phyloP scores from a whole-genome alignment of 2,113 vertebrate genomes.

The Neogobius melanostomus region DNA sequence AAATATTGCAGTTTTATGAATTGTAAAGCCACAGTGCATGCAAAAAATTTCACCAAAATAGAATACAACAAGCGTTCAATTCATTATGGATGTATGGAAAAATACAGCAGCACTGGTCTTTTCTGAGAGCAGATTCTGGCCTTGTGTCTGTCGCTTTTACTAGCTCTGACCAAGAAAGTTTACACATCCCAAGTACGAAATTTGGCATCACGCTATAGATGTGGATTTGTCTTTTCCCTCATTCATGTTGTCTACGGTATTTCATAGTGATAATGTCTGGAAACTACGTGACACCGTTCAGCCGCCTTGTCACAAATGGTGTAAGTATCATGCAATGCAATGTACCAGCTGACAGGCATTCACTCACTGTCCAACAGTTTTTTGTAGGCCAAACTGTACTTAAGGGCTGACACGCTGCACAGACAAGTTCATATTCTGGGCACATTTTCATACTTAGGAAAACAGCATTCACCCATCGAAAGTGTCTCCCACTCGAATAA shows the following conservation, averaged over 20 bases:
- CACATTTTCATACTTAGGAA: slow-evolving; percentile 3
- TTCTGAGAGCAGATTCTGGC: no score
- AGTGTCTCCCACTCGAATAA: neutral
- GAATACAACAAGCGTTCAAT: no score
- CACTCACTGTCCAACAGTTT: slow-evolving; percentile 31
- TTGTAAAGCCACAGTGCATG: neutral
- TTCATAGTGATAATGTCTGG: slow-evolving; percentile 35
- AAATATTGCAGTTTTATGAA: neutral
- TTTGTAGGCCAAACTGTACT: slow-evolving; percentile 11
- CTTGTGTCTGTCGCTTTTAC: no score
- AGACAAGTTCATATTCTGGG: slow-evolving; percentile 22
- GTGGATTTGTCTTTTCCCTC: neutral
- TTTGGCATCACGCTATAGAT: neutral
- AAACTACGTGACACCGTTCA: slow-evolving; percentile 36
- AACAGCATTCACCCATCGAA: neutral
- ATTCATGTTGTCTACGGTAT: neutral
- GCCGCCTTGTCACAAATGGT: slow-evolving; percentile 49
- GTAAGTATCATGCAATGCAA: slow-evolving; percentile 34
- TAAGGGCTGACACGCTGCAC: slow-evolving; percentile 22
- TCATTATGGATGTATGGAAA: no score
- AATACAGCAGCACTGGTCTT: no score
- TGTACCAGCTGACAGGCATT: slow-evolving; percentile 50
- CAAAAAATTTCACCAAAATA: no score
- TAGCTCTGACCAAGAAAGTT: no score
- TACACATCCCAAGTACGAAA: no score